Base-by-base conservation (phyloP, 1,140 invertebrate species). In the Caenorhabditis brenneri region DNA sequence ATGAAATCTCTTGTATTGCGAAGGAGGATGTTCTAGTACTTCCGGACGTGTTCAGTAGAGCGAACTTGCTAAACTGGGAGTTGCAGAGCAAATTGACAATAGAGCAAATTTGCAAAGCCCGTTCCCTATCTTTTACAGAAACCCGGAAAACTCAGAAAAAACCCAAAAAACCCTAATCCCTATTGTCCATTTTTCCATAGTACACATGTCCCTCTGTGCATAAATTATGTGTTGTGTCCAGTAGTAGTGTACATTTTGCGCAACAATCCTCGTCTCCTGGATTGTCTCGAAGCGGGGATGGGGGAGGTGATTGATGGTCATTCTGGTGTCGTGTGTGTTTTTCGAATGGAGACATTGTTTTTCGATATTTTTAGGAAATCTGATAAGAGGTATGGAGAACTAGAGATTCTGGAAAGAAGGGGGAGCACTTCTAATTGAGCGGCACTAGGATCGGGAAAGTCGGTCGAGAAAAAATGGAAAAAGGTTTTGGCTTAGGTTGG, bases 211-310 rank as follows among this genome's bases (percentile, higher is more conserved):
- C 27, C n/a, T 42, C 33, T n/a, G 65, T 65, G 58, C 65, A 74
- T 74, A 42, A 74, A 74, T 74, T 74, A 74, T 74, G 58, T 65
- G 31, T 15, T 65, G 58, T 65, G 24, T 27, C 12, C 15, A 65
- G 36, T 19, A 65, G n/a, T 36, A 33, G 60, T 36, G 65, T 42
- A 74, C 65, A 31, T 74, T 74, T 74, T 74, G 65, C 22, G 36
- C 65, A 74, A 74, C 65, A 74, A 16, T 29, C 29, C 9, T 3
- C n/a, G 2, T 22, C 65, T 24, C 22, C 36, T 42, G 36, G 65
- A 46, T 74, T 74, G 36, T 24, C 65, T n/a, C 19, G 3, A 9
- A 12, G 9, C 10, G 10, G n/a, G 36, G 10, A n/a, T 16, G 55
- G n/a, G 7, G 36, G 16, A 9, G 5, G 65, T 74, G 33, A 74